Conservation (phyloP, 2,113 vertebrate species). For the Condylura cristata region DNA sequence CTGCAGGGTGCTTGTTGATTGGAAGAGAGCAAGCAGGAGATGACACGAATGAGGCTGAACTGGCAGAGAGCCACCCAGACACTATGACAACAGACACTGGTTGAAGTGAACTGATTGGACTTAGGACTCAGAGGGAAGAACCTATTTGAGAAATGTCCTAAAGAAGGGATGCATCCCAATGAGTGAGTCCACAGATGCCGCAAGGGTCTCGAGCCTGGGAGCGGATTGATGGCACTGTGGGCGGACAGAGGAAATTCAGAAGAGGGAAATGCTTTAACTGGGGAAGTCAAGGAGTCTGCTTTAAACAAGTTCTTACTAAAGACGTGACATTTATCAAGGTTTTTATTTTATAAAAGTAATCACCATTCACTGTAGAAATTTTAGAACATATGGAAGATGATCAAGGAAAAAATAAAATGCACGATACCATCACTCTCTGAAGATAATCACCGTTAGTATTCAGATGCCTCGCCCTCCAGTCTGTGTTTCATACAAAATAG, state of each 20-base stretch:
- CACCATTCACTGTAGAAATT: not conserved
- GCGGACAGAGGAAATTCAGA: not conserved
- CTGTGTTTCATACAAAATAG: conserved; percentile 22
- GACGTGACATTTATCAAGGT: not conserved
- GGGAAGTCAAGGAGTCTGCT: not conserved
- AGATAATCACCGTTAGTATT: not conserved
- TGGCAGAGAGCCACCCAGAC: not conserved
- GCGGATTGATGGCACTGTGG: not conserved
- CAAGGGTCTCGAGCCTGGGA: not conserved
- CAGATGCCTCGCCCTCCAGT: not conserved
- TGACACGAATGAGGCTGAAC: not conserved
- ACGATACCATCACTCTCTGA: conserved; percentile 3
- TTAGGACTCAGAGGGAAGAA: not conserved
- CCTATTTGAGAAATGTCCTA: not conserved
- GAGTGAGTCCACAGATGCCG: not conserved
- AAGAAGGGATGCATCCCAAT: not conserved
- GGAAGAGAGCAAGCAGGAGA: not conserved
- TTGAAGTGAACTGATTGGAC: not conserved
- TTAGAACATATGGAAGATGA: conserved; percentile 26
- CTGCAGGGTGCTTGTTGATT: not conserved
- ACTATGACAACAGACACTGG: not conserved
- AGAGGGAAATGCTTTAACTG: not conserved
- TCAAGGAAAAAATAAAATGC: conserved; percentile 27
- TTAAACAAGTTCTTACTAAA: conserved; percentile 10
- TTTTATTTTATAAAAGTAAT: conserved; percentile 38